Conservation (phyloP, 2,113 vertebrate genomes). For the Podarcis muralis region DNA sequence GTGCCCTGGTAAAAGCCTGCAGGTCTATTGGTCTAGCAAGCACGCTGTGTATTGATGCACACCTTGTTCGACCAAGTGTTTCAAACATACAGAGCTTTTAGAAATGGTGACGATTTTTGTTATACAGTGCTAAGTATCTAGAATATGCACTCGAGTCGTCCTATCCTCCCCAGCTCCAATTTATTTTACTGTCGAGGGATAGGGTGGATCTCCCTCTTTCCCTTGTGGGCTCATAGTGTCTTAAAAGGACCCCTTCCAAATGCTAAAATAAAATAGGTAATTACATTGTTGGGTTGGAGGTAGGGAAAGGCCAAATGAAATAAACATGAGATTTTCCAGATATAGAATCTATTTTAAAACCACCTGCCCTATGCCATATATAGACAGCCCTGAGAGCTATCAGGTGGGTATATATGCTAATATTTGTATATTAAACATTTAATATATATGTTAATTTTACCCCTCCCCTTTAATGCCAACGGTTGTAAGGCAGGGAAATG, state of each 20-base stretch:
- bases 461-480: neutral
- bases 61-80: accelerated
- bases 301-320: neutral
- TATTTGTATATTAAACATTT: neutral
- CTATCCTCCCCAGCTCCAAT: neutral
- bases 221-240: neutral
- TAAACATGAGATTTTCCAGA: neutral
- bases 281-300: neutral
- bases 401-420: neutral
- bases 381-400: neutral
- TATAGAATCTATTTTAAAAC: neutral
- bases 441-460: neutral
- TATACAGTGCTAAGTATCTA: neutral
- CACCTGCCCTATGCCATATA: neutral
- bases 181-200: neutral
- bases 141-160: neutral
- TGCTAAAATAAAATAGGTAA: neutral
- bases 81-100: neutral
- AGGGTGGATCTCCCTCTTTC: neutral
- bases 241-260: neutral
- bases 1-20: neutral
- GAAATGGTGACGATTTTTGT: neutral
- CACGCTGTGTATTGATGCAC: neutral
- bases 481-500: neutral
- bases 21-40: neutral